Percentiles rank a stretch among this genome's conserved stretches.
Conservation (phyloP, 2,113 vertebrate species). For the Ellobius talpinus region DNA sequence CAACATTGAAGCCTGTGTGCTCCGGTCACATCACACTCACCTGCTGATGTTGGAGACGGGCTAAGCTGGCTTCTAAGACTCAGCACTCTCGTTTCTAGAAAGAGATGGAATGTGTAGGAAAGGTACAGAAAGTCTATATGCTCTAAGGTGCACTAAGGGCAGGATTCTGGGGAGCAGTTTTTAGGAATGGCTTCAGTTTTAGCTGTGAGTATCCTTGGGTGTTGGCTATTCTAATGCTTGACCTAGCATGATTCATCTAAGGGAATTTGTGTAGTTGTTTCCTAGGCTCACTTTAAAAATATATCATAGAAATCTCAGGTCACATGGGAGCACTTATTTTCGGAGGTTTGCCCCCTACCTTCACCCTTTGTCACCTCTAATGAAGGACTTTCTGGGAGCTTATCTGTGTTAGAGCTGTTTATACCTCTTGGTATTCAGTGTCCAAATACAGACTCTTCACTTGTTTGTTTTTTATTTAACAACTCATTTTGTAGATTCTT, state of each 20-base stretch:
- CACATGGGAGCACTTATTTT: neutral
- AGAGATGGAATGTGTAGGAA: neutral
- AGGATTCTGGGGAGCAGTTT: neutral
- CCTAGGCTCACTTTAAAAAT: neutral
- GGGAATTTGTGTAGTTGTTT: neutral
- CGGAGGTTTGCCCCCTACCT: neutral
- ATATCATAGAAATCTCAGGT: neutral
- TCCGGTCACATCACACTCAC: neutral
- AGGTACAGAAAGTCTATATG: neutral
- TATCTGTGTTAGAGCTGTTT: neutral
- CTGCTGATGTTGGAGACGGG: neutral
- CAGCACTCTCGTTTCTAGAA: neutral
- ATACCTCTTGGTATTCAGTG: neutral
- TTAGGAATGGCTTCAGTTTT: neutral
- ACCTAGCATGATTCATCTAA: constrained; percentile 8
- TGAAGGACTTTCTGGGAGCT: neutral
- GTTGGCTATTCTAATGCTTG: neutral
- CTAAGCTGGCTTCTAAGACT: neutral
- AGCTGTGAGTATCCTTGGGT: neutral
- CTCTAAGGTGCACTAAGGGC: neutral
- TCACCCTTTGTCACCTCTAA: neutral
- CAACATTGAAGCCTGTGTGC: neutral
- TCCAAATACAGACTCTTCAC: neutral
- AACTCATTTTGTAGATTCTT: neutral
- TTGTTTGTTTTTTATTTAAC: neutral